Evolutionary conservation across 2,888 invertebrate genomes (phyloP), one percentile per base, ranked within the genome.

Genomic region (Aporophyla lueneburgensis): DNA sequence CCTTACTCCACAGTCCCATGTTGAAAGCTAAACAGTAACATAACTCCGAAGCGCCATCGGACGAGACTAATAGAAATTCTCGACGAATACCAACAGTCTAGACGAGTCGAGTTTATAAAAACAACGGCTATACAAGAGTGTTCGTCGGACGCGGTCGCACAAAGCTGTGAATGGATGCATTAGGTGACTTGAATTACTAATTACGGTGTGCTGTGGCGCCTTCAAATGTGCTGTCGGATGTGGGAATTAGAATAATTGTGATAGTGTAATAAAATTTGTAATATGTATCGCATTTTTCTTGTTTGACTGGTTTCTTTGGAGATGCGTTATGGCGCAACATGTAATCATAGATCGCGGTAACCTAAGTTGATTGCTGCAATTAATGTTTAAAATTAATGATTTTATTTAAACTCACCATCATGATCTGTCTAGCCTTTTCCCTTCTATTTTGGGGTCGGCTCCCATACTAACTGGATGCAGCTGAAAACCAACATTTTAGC

Each of bases 141-240:
- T 66, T 69, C 78, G 75, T 78, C 71, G 43, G 77, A 71, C 73
- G 71, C 68, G 72, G 77, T 62, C 58, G 66, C 56, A 68, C 76
- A 80, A 78, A 75, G 81, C 66, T 58, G 70, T 78, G 78, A 88
- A 86, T 84, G 85, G 65, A 74, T 73, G 78, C 76, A 79, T 88
- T 78, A 76, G 78, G 78, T 84, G 86, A 78, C 80, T 86, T 77
- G 86, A 86, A 86, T 86, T 67, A 86, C 87, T 84, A 80, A 86
- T 87, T 80, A 84, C 53, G 14, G n/a, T 66, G 59, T 74, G 58
- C 76, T 74, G 61, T 79, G 78, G 74, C 71, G 75, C 71, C 76
- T 63, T 74, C 54, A 12, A 72, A 73, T 65, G 63, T 62, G 59
- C 54, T 71, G 51, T 74, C 40, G 66, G 53, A 79, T 79, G 40